Percentiles rank a stretch among this genome's conserved stretches.
These are phyloP conservation scores for Dichetophora obliterata DNA, from an alignment of 2,888 invertebrate species.

Conservation along the genomic window DNA sequence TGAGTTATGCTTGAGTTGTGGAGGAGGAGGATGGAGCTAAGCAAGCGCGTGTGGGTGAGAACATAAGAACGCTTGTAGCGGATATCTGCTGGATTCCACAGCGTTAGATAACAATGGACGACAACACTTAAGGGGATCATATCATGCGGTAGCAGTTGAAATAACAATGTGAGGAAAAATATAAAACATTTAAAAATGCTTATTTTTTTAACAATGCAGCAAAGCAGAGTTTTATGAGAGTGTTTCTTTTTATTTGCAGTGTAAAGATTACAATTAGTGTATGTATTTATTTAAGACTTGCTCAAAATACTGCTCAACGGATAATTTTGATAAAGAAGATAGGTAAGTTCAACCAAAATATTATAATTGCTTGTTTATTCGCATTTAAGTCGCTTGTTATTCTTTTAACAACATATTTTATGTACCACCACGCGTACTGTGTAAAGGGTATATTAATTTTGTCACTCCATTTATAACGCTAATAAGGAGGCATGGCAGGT, in stretches of 20 bases:
- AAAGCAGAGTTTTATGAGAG: not conserved
- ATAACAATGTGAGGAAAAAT: not conserved
- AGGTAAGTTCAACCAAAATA: not conserved
- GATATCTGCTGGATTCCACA: not conserved
- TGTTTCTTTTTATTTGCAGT: not conserved
- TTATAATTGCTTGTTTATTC: no score
- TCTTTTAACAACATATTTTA: no score
- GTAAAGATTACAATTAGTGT: not conserved
- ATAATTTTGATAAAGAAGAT: not conserved
- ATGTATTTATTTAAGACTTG: slow-evolving; percentile 4
- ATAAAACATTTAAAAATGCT: not conserved
- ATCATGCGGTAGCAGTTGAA: not conserved
- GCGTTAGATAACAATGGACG: slow-evolving; percentile 8
- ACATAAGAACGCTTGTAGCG: not conserved
- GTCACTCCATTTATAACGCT: no score
- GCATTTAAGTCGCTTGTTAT: no score
- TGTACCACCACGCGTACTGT: no score
- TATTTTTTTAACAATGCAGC: not conserved
- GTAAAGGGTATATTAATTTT: no score
- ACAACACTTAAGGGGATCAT: slow-evolving; percentile 1
- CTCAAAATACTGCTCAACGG: no score
- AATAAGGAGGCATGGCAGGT: no score
- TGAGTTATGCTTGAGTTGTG: not conserved
- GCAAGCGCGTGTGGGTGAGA: not conserved
- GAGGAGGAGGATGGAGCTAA: not conserved